Conservation (phyloP, 2,113 vertebrate species). For the Shinisaurus crocodilurus region DNA sequence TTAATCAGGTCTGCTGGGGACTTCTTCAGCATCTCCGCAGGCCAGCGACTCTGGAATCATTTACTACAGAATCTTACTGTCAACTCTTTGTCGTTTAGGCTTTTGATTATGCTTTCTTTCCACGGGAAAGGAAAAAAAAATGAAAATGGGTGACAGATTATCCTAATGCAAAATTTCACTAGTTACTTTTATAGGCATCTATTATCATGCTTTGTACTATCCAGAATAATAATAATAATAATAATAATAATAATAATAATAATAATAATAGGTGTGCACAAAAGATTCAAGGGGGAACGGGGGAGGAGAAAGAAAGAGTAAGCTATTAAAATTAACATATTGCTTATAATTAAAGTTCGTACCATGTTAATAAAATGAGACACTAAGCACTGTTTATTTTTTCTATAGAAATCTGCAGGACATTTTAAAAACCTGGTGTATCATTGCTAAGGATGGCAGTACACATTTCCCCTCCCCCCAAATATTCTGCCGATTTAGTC, state of each 20-base stretch:
- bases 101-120: conserved; percentile 93
- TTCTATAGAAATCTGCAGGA: conserved; percentile 40
- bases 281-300: conserved; percentile 13
- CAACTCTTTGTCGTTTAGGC: conserved; percentile 99
- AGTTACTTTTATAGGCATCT: conserved; percentile 84
- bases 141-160: conserved; percentile 93
- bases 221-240: conserved; percentile 67
- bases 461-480: conserved; percentile 8
- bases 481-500: conserved; percentile 22
- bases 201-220: conserved; percentile 83
- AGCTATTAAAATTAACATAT: conserved; percentile 70
- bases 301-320: conserved; percentile 49
- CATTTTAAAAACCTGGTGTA: neutral
- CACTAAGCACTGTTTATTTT: conserved; percentile 38
- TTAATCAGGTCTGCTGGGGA: conserved; percentile 99
- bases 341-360: conserved; percentile 74
- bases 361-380: conserved; percentile 66
- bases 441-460: conserved; percentile 6
- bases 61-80: conserved; percentile 99
- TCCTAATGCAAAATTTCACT: conserved; percentile 86
- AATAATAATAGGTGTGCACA: conserved; percentile 50
- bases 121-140: conserved; percentile 76
- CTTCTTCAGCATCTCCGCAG: conserved; percentile 94
- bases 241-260: conserved; percentile 65
- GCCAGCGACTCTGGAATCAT: conserved; percentile 98